A percentile compares a stretch with the other conserved stretches of the same genome.
Conservation (phyloP, 2,113 vertebrate genomes). For the Oriolus oriolus region DNA sequence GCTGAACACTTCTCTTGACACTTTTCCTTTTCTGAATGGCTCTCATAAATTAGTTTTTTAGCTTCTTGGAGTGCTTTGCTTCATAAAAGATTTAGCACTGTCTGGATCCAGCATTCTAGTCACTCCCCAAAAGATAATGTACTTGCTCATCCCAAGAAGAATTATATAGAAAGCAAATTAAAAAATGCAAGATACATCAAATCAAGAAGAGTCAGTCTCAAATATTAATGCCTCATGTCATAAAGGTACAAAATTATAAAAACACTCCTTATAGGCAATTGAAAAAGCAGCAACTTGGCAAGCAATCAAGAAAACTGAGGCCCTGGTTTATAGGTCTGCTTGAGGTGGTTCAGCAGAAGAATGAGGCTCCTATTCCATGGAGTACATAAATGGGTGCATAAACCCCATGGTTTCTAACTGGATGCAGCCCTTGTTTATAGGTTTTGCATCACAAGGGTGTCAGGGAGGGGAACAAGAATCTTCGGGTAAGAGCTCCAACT, state of each 20-base stretch:
- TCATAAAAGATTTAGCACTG: neutral
- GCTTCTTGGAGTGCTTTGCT: neutral
- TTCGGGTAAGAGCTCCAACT: accelerated
- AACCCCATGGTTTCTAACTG: neutral
- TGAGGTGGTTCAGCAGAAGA: neutral
- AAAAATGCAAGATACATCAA: constrained; percentile 1
- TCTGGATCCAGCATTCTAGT: neutral
- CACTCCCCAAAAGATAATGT: neutral
- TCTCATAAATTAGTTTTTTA: constrained; percentile 46
- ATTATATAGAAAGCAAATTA: neutral
- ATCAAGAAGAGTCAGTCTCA: neutral
- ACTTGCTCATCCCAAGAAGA: neutral
- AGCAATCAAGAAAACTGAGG: neutral
- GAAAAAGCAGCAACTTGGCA: neutral
- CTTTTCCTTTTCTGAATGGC: constrained; percentile 9
- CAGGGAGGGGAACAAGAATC: neutral
- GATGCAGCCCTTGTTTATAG: neutral
- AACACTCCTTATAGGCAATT: neutral
- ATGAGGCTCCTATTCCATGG: neutral
- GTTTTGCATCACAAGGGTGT: neutral
- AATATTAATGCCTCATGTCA: neutral
- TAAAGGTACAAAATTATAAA: neutral
- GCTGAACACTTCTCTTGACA: neutral
- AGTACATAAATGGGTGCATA: neutral
- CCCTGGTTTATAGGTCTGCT: neutral